Evolutionary conservation across 2,888 invertebrate genomes (phyloP).

Genomic region (Diloba caeruleocephala): DNA sequence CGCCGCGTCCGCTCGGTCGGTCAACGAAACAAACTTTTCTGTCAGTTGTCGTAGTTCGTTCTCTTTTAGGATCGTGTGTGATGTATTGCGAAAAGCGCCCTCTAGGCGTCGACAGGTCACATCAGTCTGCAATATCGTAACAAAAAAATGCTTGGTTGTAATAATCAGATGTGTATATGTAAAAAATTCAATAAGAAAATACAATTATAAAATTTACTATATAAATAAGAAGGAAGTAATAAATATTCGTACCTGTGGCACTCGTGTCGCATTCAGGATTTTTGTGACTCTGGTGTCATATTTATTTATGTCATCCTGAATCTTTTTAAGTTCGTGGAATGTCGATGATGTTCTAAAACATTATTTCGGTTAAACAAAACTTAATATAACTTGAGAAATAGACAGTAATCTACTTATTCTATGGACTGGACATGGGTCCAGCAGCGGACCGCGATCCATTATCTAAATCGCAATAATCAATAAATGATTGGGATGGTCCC

Average conservation of each 20-base stretch:
- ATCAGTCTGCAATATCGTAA: conserved; percentile 67
- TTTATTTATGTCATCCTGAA: conserved; percentile 84
- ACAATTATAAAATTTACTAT: no score
- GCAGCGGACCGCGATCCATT: no score
- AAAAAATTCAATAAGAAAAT: no score
- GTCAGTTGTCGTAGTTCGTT: conserved; percentile 80
- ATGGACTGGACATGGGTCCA: no score
- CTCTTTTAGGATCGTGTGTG: conserved; percentile 76
- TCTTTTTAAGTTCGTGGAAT: conserved; percentile 87
- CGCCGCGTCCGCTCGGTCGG: conserved; percentile 82
- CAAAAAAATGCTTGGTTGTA: no score
- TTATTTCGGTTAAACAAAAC: no score
- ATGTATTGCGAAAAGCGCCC: conserved; percentile 75
- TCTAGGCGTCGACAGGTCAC: conserved; percentile 78
- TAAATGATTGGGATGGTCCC: no score
- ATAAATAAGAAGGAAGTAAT: no score
- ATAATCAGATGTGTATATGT: no score
- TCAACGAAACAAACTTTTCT: conserved; percentile 83
- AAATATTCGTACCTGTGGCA: conserved; percentile 68
- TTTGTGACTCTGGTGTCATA: conserved; percentile 81
- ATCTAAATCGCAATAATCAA: no score
- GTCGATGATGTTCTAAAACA: conserved; percentile 87
- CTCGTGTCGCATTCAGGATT: conserved; percentile 70
- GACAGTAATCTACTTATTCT: no score
- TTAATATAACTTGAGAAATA: no score